Percentiles rank a stretch among this genome's conserved stretches.
Conservation (phyloP, 2,113 vertebrate genomes). For the Xyliphius kryptos region DNA sequence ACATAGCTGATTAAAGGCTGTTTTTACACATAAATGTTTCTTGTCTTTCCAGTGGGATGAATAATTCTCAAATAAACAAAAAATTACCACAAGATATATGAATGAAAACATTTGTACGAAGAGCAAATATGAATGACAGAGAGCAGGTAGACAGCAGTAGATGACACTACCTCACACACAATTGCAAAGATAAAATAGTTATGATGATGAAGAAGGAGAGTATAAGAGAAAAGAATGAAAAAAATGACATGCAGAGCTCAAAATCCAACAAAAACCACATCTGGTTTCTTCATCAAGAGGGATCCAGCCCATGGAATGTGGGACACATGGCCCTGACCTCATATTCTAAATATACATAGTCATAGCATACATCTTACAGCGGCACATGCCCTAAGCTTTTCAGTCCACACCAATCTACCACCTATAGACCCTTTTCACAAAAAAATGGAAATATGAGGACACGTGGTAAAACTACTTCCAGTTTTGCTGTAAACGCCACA, state of each 20-base stretch:
- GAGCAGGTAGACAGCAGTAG: no score
- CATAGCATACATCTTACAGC: constrained; percentile 44
- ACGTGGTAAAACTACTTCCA: no score
- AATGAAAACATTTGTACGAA: no score
- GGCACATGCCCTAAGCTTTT: constrained; percentile 46
- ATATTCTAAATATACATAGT: constrained; percentile 49
- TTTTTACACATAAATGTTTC: constrained; percentile 69
- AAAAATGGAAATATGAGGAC: no score
- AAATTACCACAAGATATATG: no score
- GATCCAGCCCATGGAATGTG: constrained; percentile 43
- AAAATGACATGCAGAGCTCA: constrained; percentile 45
- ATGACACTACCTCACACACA: no score
- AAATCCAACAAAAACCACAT: constrained; percentile 65
- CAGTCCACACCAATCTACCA: constrained; percentile 47
- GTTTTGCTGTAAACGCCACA: no score
- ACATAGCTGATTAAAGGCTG: constrained; percentile 71
- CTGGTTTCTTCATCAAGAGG: constrained; percentile 61
- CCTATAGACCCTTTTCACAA: no score
- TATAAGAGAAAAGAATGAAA: constrained; percentile 40
- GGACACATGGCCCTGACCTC: constrained; percentile 43
- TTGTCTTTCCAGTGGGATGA: constrained; percentile 59
- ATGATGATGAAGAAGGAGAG: constrained; percentile 28
- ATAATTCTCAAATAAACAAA: constrained; percentile 51
- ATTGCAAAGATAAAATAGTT: constrained; percentile 29
- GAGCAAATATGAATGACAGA: no score